These are phyloP conservation scores for Philopedon plagiatum DNA, from an alignment of 2,888 invertebrate genomes.

Conservation along the genomic window DNA sequence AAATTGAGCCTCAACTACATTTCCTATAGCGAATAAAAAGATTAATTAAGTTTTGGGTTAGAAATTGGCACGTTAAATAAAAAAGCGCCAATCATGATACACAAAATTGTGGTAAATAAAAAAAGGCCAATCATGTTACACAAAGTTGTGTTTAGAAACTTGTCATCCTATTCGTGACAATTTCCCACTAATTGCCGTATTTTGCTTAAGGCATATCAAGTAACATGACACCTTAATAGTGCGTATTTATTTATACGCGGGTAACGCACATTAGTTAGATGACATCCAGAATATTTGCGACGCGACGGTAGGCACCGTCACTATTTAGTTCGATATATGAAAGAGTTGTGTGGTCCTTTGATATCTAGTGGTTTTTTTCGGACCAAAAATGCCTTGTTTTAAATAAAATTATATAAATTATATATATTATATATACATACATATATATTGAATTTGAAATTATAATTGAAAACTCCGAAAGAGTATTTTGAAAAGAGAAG, in stretches of 20 bases:
- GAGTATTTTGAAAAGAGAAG: too few relatives aligned
- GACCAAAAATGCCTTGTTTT: too few relatives aligned
- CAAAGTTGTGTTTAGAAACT: background rate
- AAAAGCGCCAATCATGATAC: too few relatives aligned
- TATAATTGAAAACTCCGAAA: too few relatives aligned
- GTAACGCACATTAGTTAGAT: background rate
- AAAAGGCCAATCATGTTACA: background rate
- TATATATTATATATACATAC: too few relatives aligned
- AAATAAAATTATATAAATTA: too few relatives aligned
- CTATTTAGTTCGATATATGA: background rate
- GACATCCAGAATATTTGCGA: background rate
- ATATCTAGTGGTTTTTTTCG: too few relatives aligned
- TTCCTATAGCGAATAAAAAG: too few relatives aligned
- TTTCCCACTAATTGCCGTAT: background rate
- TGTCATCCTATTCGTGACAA: background rate
- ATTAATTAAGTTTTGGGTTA: too few relatives aligned
- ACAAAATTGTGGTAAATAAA: background rate
- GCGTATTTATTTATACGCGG: background rate
- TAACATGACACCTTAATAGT: background rate
- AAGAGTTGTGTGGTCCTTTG: background rate
- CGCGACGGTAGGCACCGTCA: background rate
- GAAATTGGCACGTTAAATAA: too few relatives aligned
- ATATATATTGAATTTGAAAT: too few relatives aligned
- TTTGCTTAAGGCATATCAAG: background rate
- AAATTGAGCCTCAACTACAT: too few relatives aligned